Conservation (phyloP, 2,888 invertebrate species). For the Volucella zonaria region DNA sequence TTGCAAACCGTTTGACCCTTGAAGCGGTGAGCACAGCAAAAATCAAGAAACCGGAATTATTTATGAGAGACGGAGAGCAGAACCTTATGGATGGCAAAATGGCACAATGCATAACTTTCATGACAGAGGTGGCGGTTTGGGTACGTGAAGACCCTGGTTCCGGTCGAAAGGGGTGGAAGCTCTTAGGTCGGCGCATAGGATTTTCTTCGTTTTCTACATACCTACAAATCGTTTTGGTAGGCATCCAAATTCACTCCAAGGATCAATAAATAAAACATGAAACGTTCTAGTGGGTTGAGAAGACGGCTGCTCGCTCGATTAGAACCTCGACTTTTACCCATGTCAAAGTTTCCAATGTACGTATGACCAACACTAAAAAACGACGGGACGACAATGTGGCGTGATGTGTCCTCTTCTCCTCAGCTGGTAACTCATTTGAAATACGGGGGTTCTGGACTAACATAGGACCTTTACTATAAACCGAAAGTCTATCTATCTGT, state of each 20-base stretch:
- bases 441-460: neutral
- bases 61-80: constrained; percentile 30
- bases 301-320: neutral
- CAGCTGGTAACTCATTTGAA: constrained; percentile 4
- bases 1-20: constrained; percentile 43
- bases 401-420: neutral
- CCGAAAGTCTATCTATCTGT: constrained; percentile 28
- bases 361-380: constrained; percentile 5
- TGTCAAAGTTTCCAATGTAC: constrained; percentile 44
- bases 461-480: neutral
- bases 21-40: constrained; percentile 14
- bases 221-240: constrained; percentile 33
- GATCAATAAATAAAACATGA: constrained; percentile 64
- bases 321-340: constrained; percentile 27
- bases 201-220: neutral
- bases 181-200: constrained; percentile 17
- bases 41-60: constrained; percentile 42
- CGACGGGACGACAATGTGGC: neutral
- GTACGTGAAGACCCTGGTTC: too few relatives aligned
- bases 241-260: constrained; percentile 44
- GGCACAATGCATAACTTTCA: constrained; percentile 41
- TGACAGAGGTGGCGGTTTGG: constrained; percentile 8
- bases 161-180: neutral
- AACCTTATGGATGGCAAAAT: constrained; percentile 42
- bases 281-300: constrained; percentile 16